Base-by-base conservation (phyloP, 2,888 invertebrate species). In the Emesis castigata region DNA sequence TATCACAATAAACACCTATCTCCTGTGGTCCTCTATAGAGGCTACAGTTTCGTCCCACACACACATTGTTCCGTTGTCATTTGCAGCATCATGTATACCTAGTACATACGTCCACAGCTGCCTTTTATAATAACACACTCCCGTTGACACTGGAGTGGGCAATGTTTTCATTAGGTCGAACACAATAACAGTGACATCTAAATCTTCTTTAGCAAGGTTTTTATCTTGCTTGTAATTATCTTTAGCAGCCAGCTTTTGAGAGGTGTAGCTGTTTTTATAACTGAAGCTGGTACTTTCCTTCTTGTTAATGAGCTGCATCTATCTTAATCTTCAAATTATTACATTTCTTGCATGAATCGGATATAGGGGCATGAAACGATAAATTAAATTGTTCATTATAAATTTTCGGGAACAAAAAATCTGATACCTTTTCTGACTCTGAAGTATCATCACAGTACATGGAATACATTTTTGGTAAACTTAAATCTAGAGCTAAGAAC, bases 161-260 rank as follows among this genome's bases (percentile, higher is more conserved):
- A 66, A 85, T 14, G 69, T 87, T 73, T 85, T 85, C 80, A 84
- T 83, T 16, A 84, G 69, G 56, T 85, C 83, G 77, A 85, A 31
- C 7, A 31, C 31, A 7, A 31, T 6, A 7, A 84, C 44, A 44
- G 44, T 44, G 6, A 44, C 44, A 14, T 14, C 44, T 44, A 6
- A 3, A n/a, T 44, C 44, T 44, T 44, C 44, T 44, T 44, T 14
- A 6, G n/a, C 44, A 44, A 14, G 44, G 3, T 14, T 6, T 44
- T 44, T 44, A 44, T 44, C 14, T 3, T 14, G n/a, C 6, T 44
- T 44, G 14, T 31, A 31, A 31, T 31, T 31, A 31, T 31, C 31
- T 44, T 44, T 44, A 44, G 79, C 79, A 77, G 71, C 65, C 75
- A 78, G 76, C 69, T 73, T 65, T 44, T 44, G 44, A 0, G 2